These are phyloP conservation scores for Proctacanthus coquilletti DNA, from an alignment of 1,140 invertebrate species.

Conservation along the genomic window DNA sequence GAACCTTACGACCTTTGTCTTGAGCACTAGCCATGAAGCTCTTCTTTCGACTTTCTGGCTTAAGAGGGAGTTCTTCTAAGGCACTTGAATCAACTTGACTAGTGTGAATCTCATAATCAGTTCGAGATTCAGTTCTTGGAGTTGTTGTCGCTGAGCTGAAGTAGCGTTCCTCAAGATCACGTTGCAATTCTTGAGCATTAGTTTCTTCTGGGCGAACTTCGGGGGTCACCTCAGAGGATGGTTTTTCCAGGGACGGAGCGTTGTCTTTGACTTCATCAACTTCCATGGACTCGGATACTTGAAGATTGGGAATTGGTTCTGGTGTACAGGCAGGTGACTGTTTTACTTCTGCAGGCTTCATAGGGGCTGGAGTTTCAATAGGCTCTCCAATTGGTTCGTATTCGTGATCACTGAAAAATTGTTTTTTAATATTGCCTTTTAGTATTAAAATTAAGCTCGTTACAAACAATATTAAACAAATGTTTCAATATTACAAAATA, in stretches of 20 bases:
- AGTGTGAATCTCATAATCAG: slow-evolving; percentile 47
- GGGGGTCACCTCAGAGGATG: too few relatives aligned
- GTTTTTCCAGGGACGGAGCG: too few relatives aligned
- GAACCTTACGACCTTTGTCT: slow-evolving; percentile 36
- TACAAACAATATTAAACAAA: too few relatives aligned
- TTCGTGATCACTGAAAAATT: slow-evolving; percentile 66
- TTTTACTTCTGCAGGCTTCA: slow-evolving; percentile 15
- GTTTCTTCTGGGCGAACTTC: slow-evolving; percentile 25
- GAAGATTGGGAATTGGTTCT: slow-evolving; percentile 7
- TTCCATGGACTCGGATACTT: neutral
- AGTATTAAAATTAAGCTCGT: too few relatives aligned
- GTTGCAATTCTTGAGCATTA: slow-evolving; percentile 16
- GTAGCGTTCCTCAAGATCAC: slow-evolving; percentile 11
- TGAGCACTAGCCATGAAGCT: slow-evolving; percentile 32
- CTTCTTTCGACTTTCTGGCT: slow-evolving; percentile 38
- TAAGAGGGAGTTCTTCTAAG: slow-evolving; percentile 43
- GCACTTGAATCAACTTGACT: slow-evolving; percentile 49
- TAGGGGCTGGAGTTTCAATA: too few relatives aligned
- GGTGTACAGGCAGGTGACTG: neutral
- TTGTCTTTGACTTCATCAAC: neutral
- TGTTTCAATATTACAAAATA: too few relatives aligned
- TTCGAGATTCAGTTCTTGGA: slow-evolving; percentile 40
- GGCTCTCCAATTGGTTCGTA: slow-evolving; percentile 62
- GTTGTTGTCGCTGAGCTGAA: slow-evolving; percentile 25
- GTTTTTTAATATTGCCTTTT: too few relatives aligned